phyloP scores from a whole-genome alignment of 2,113 vertebrate species.

The Narcine bancroftii region DNA sequence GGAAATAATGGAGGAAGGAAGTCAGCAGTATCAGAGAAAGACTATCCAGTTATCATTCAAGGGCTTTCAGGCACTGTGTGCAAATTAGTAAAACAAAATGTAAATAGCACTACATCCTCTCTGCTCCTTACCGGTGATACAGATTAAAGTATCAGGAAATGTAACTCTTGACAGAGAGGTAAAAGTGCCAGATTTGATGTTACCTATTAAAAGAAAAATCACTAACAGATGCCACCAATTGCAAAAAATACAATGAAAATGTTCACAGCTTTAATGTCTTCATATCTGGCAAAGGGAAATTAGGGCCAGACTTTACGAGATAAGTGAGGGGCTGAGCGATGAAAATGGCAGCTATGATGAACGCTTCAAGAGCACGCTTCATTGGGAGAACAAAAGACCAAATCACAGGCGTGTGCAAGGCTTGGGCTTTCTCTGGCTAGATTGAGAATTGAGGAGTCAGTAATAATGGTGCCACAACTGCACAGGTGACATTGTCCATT shows the following conservation, averaged over 20 bases:
- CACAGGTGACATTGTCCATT: background rate
- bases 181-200: background rate
- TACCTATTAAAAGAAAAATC: background rate
- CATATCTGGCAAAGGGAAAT: background rate
- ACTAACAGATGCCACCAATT: background rate
- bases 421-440: background rate
- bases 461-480: background rate
- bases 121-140: background rate
- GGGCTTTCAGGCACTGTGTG: slow-evolving; percentile 14
- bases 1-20: background rate
- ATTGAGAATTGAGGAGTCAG: background rate
- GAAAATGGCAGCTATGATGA: background rate
- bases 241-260: background rate
- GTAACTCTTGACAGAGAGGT: background rate
- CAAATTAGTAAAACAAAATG: slow-evolving; percentile 20
- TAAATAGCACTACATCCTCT: slow-evolving; percentile 15
- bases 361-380: no score
- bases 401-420: background rate
- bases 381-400: background rate
- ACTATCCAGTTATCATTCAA: background rate
- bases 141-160: background rate
- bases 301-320: background rate
- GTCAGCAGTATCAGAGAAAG: background rate
- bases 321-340: background rate
- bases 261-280: background rate